Evolutionary conservation across 2,888 invertebrate species (phyloP).

Genomic region (Thumatha senex): DNA sequence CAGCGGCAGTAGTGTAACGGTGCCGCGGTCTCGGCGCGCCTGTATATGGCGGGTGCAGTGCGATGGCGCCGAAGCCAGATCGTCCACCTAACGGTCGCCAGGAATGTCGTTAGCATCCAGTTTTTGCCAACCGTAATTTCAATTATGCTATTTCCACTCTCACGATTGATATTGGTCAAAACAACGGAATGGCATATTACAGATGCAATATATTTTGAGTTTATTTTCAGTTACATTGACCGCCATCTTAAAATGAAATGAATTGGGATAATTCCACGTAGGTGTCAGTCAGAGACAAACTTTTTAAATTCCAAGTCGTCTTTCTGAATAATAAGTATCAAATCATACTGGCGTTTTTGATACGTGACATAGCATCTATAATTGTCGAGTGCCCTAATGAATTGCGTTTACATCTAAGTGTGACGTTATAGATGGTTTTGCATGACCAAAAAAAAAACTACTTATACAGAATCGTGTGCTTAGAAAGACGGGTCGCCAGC

Average conservation of each 20-base stretch:
- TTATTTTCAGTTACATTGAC: slow-evolving; percentile 27
- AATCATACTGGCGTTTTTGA: slow-evolving; percentile 43
- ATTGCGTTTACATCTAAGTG: slow-evolving; percentile 63
- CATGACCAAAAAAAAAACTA: slow-evolving; percentile 76
- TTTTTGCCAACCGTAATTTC: slow-evolving; percentile 63
- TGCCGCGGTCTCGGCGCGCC: slow-evolving; percentile 39
- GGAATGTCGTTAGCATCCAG: slow-evolving; percentile 73
- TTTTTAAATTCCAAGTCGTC: slow-evolving; percentile 51
- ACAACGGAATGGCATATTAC: slow-evolving; percentile 49
- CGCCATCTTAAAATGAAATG: slow-evolving; percentile 29
- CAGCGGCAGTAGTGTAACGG: slow-evolving; percentile 34
- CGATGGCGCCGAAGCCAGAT: slow-evolving; percentile 49
- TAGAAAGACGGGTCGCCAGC: slow-evolving; percentile 71
- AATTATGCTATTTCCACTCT: slow-evolving; percentile 60
- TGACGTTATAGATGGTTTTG: slow-evolving; percentile 73
- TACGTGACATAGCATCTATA: slow-evolving; percentile 60
- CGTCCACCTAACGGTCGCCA: slow-evolving; percentile 73
- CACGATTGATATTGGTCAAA: slow-evolving; percentile 51
- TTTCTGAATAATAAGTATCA: slow-evolving; percentile 53
- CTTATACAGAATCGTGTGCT: slow-evolving; percentile 80
- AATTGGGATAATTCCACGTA: slow-evolving; percentile 48
- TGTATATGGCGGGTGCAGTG: slow-evolving; percentile 43
- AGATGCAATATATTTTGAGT: slow-evolving; percentile 31
- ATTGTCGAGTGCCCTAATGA: slow-evolving; percentile 64
- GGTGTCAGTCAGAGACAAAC: slow-evolving; percentile 36